Evolutionary conservation across 2,113 vertebrate species (phyloP), one percentile per base, ranked within the genome.

Genomic region (Pleuronectes platessa): DNA sequence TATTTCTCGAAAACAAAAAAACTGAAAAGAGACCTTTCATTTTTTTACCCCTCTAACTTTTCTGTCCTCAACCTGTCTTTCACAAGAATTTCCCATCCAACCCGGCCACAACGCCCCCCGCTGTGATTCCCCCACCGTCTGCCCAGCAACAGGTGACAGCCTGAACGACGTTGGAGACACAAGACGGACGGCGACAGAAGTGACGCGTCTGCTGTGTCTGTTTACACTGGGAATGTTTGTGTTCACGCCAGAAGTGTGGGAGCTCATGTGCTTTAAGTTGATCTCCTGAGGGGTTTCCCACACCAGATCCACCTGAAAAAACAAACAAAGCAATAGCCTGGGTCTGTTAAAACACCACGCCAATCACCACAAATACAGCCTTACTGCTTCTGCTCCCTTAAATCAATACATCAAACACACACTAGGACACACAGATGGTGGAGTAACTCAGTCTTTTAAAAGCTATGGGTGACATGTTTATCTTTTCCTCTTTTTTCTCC

Each of bases 291-390:
- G 71, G 62, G 80, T 76, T 71, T 72, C 87, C 69, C 85, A 79
- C 76, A 61, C 58, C 60, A 5, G 18, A 24, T 11, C 27, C 79
- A 86, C 69, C 78, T 83, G 79, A 62, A 68, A 58, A 70, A 83
- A 86, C 76, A 91, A 83, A 89, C 71, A 78, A 27, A 74, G 31
- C 68, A 74, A 78, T 35, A 86, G 15, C 23, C 7, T 0, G 0
- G 0, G 83, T 54, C 81, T 90, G 79, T 81, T 70, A 84, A 74
- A 85, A 83, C 70, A 78, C n/a, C 26, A 65, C 49, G 13, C 23
- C 63, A 51, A 77, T 17, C 54, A 68, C 40, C n/a, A 67, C 67
- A 84, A 74, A 78, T 47, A 66, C 40, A 13, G 24, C 59, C 53
- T 35, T 70, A 47, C 55, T 83, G 76, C 69, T 75, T 69, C 69